These are phyloP conservation scores for Sebastiscus tertius DNA, from an alignment of 2,797 vertebrate species.

Conservation along the genomic window DNA sequence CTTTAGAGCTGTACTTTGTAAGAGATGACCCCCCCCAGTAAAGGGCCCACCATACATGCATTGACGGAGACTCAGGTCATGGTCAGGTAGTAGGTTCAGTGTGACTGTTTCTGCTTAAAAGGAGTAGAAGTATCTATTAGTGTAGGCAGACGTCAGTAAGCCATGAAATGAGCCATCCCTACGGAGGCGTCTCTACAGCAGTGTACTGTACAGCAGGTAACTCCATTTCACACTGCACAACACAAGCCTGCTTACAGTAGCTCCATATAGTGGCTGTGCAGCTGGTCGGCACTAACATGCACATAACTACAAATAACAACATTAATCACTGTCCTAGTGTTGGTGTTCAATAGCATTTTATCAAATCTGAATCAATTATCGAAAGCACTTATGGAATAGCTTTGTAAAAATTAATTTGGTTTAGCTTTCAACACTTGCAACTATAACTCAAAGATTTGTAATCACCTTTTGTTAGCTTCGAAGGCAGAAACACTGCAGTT, in stretches of 20 bases:
- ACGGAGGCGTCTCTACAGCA: slow-evolving; percentile 32
- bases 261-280: slow-evolving; percentile 23
- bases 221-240: slow-evolving; percentile 34
- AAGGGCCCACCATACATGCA: not conserved
- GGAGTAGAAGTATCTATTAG: slow-evolving; percentile 9
- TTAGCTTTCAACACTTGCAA: no score
- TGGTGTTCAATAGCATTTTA: not conserved
- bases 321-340: not conserved
- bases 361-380: not conserved
- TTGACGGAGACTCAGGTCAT: slow-evolving; percentile 4
- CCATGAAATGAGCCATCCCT: slow-evolving; percentile 61
- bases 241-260: slow-evolving; percentile 19
- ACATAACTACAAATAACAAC: slow-evolving; percentile 5
- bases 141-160: slow-evolving; percentile 30
- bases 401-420: not conserved
- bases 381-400: not conserved
- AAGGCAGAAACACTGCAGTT: not conserved
- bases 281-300: slow-evolving; percentile 23
- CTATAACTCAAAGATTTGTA: no score
- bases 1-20: slow-evolving; percentile 9
- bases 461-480: not conserved
- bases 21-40: not conserved
- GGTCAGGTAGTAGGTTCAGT: not conserved
- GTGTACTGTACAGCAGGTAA: slow-evolving; percentile 15
- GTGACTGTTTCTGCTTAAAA: slow-evolving; percentile 28